Percentiles rank a stretch among this genome's conserved stretches.
These are phyloP conservation scores for Lichenostomus cassidix DNA, from an alignment of 2,113 vertebrate genomes.

Conservation along the genomic window DNA sequence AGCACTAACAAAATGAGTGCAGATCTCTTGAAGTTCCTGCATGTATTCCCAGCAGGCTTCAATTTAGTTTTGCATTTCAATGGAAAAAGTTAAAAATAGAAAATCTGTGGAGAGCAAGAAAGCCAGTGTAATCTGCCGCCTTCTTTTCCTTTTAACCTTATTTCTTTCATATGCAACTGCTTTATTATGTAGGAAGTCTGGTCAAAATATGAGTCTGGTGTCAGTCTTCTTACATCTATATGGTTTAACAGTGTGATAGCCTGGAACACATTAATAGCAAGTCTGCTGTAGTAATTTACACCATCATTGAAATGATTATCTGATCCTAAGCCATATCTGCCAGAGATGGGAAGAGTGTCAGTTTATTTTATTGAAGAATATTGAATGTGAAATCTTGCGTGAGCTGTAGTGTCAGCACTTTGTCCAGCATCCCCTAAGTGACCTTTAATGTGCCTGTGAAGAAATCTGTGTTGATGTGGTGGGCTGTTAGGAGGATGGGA, in stretches of 20 bases:
- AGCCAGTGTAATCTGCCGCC: not conserved
- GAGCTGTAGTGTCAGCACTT: not conserved
- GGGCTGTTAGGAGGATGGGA: not conserved
- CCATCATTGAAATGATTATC: not conserved
- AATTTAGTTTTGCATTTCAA: not conserved
- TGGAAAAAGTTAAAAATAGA: not conserved
- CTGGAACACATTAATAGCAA: not conserved
- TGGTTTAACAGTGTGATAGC: not conserved
- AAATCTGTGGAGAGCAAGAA: not conserved
- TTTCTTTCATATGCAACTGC: not conserved
- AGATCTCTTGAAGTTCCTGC: not conserved
- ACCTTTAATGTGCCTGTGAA: not conserved
- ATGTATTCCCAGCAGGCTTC: not conserved
- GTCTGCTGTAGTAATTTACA: not conserved
- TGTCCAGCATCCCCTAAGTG: not conserved
- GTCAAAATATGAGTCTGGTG: not conserved
- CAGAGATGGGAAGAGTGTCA: not conserved
- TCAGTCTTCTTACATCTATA: not conserved
- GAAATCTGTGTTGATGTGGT: not conserved
- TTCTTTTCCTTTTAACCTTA: not conserved
- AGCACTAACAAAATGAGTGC: not conserved
- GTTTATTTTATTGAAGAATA: constrained; percentile 4
- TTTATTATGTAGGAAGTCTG: not conserved
- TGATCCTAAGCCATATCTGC: not conserved
- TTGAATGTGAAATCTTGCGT: not conserved